A percentile compares a stretch with the other conserved stretches of the same genome.
phyloP scores from a whole-genome alignment of 2,113 vertebrate genomes.

The Neotoma lepida region DNA sequence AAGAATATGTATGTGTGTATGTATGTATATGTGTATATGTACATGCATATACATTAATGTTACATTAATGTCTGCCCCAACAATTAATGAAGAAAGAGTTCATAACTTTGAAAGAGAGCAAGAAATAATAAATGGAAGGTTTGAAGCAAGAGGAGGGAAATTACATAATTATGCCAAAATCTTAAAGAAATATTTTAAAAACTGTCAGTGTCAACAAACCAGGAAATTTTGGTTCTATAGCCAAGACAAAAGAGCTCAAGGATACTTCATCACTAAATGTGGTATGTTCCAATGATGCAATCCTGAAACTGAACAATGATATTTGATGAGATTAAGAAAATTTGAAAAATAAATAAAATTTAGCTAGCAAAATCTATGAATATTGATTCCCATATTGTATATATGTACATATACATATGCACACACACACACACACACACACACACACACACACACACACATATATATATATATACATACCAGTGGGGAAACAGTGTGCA shows the following conservation, averaged over 20 bases:
- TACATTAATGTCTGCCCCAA: neutral
- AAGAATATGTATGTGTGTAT: neutral
- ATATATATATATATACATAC: neutral
- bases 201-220: neutral
- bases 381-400: neutral
- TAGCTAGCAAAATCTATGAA: neutral
- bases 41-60: neutral
- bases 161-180: neutral
- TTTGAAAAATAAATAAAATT: neutral
- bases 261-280: neutral
- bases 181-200: neutral
- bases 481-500: neutral
- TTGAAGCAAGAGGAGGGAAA: neutral
- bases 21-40: neutral
- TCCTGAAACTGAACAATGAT: neutral
- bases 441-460: accelerated
- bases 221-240: neutral
- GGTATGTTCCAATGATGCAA: neutral
- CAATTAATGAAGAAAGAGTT: neutral
- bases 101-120: neutral
- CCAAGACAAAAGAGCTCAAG: neutral
- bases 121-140: neutral
- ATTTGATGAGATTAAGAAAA: neutral
- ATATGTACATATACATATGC: neutral
- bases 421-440: accelerated